Conservation (phyloP, 2,113 vertebrate species). For the Halcyon malimbica region DNA sequence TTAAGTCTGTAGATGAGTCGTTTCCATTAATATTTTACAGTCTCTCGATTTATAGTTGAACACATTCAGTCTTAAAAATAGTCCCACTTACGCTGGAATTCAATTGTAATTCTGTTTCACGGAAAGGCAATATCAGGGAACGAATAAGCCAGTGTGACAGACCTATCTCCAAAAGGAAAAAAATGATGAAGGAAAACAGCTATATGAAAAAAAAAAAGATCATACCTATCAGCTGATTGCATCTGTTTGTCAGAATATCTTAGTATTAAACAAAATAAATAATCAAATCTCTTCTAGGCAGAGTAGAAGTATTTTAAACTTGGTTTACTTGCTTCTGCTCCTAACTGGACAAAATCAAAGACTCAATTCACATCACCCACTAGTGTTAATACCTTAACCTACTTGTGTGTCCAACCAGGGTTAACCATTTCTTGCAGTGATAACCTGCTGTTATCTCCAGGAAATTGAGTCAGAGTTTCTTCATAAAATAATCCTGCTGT, state of each 20-base stretch:
- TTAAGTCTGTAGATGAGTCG: not conserved
- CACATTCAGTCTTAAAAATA: not conserved
- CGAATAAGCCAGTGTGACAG: not conserved
- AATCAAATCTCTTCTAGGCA: not conserved
- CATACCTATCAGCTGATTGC: not conserved
- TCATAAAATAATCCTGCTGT: constrained; percentile 37
- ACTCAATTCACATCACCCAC: not conserved
- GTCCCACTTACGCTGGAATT: not conserved
- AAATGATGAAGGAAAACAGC: not conserved
- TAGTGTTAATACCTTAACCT: not conserved
- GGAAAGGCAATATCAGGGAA: not conserved
- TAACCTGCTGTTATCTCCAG: constrained; percentile 35
- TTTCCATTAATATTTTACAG: constrained; percentile 69
- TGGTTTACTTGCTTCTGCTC: not conserved
- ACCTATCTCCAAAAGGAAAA: not conserved
- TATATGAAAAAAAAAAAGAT: not conserved
- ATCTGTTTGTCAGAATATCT: not conserved
- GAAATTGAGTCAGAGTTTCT: constrained; percentile 58
- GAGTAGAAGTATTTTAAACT: not conserved
- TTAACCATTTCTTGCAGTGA: constrained; percentile 1
- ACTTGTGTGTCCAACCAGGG: not conserved
- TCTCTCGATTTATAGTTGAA: constrained; percentile 43
- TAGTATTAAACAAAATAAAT: not conserved
- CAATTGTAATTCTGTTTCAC: not conserved
- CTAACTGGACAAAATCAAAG: not conserved